Conservation (phyloP, 2,888 invertebrate genomes). For the Chrysotoxum bicinctum region DNA sequence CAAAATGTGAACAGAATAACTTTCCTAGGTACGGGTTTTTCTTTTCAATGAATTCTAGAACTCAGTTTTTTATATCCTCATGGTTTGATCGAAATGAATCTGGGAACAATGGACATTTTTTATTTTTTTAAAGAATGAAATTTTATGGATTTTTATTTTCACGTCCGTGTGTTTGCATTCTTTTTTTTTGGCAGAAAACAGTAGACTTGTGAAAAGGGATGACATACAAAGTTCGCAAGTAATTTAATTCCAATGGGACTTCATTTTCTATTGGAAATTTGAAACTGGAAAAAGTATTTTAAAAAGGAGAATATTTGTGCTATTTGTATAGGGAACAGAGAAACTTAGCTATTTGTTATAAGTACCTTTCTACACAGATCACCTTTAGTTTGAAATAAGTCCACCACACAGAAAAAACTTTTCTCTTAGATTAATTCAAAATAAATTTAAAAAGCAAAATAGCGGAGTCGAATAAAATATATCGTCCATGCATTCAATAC, state of each 20-base stretch:
- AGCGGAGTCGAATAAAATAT: too few species aligned
- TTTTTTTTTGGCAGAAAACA: conserved; percentile 17
- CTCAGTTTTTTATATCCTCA: conserved; percentile 30
- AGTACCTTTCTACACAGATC: neutral
- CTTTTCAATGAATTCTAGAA: conserved; percentile 50
- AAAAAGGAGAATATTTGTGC: neutral
- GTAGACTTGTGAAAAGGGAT: conserved; percentile 39
- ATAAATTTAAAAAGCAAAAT: too few species aligned
- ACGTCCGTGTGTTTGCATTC: conserved; percentile 45
- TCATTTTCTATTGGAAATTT: conserved; percentile 31
- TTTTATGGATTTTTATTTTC: conserved; percentile 63
- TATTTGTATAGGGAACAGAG: neutral
- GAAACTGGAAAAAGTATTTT: neutral
- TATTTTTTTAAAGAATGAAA: conserved; percentile 26
- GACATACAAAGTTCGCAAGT: conserved; percentile 60
- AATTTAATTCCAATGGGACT: conserved; percentile 60
- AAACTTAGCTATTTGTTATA: neutral
- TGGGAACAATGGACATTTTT: conserved; percentile 52
- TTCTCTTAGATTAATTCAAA: too few species aligned
- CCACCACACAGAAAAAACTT: neutral
- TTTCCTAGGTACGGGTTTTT: conserved; percentile 39
- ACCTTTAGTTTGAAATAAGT: neutral
- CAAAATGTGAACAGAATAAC: conserved; percentile 66
- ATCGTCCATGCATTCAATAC: neutral
- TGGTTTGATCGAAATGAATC: conserved; percentile 58